phyloP scores from a whole-genome alignment of 2,797 vertebrate species.

The Pseudochromis fuscus region DNA sequence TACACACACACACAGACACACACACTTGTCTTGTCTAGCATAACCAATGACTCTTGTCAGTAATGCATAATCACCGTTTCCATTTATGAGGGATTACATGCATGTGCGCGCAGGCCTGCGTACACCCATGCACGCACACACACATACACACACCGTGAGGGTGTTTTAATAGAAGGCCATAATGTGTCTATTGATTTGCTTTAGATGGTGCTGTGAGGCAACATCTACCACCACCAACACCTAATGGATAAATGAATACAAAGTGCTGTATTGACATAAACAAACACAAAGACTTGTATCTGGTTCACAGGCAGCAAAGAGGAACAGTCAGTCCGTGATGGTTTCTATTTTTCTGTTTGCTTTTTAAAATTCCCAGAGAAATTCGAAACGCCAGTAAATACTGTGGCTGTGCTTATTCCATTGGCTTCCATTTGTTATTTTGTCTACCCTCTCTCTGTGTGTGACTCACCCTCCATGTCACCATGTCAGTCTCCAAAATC shows the following conservation, averaged over 20 bases:
- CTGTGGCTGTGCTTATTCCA: background rate
- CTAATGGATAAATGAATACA: slow-evolving; percentile 30
- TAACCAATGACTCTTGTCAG: slow-evolving; percentile 81
- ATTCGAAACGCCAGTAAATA: slow-evolving; percentile 6
- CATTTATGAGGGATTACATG: slow-evolving; percentile 77
- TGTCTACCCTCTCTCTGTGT: slow-evolving; percentile 4
- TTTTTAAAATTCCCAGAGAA: slow-evolving; percentile 2
- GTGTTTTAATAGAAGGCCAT: slow-evolving; percentile 58
- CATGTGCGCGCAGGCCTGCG: slow-evolving; percentile 35
- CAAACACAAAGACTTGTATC: background rate
- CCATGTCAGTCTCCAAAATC: slow-evolving; percentile 55
- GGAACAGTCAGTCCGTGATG: background rate
- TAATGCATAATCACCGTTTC: slow-evolving; percentile 79
- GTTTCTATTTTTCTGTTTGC: slow-evolving; percentile 14
- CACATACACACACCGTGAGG: slow-evolving; percentile 40
- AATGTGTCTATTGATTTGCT: slow-evolving; percentile 74
- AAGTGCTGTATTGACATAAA: background rate
- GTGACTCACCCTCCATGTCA: slow-evolving; percentile 42
- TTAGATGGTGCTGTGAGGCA: slow-evolving; percentile 43
- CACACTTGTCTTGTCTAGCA: slow-evolving; percentile 69
- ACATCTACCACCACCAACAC: slow-evolving; percentile 26
- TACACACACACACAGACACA: slow-evolving; percentile 31
- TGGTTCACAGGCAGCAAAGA: background rate
- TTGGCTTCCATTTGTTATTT: slow-evolving; percentile 11
- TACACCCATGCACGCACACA: no score